Evolutionary conservation across 1,140 invertebrate genomes (phyloP).

Genomic region (Hyles vespertilio): DNA sequence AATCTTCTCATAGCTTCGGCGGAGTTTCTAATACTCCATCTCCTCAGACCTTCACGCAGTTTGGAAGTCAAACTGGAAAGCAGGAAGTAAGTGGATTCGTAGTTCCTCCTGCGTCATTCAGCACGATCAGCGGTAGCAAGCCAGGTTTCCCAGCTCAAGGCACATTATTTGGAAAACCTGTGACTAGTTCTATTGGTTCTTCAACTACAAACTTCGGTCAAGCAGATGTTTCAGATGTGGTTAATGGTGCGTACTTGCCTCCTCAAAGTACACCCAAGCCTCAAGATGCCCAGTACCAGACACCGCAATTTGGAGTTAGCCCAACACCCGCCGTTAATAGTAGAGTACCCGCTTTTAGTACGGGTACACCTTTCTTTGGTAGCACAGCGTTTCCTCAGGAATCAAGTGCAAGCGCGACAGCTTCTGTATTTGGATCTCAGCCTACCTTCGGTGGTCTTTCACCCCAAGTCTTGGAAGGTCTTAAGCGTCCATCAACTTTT

Average conservation of each 20-base stretch:
- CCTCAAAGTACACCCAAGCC: conserved; percentile 4
- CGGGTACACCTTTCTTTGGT: not conserved
- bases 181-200: not conserved
- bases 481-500: not conserved
- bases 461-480: not conserved
- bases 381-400: not conserved
- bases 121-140: not conserved
- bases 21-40: not conserved
- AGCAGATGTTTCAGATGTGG: not conserved
- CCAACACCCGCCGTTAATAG: not conserved
- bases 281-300: not conserved
- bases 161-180: not conserved
- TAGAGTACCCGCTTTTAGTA: not conserved
- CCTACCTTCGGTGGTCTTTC: not conserved
- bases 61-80: not conserved
- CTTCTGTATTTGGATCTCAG: not conserved
- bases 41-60: not conserved
- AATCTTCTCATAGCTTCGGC: not conserved
- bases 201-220: not conserved
- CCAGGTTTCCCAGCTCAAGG: not conserved
- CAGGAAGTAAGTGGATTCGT: not conserved
- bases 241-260: conserved; percentile 31
- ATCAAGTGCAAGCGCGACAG: not conserved
- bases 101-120: not conserved
- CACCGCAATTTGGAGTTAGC: not conserved